phyloP scores from a whole-genome alignment of 2,113 vertebrate species.

The Bungarus multicinctus region DNA sequence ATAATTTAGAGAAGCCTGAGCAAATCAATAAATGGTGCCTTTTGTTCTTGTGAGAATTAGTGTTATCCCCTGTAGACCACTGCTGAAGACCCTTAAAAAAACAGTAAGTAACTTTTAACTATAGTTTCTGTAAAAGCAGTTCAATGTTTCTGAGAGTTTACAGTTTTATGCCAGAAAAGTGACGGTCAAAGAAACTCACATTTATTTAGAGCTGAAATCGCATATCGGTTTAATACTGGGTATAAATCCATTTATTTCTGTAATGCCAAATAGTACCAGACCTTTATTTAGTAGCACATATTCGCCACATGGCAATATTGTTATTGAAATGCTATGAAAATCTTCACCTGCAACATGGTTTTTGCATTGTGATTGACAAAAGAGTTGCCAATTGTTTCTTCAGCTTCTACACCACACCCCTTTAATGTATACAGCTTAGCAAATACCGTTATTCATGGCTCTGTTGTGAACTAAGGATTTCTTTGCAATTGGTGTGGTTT shows the following conservation, averaged over 20 bases:
- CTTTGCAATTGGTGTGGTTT: not conserved
- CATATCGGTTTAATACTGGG: slow-evolving; percentile 28
- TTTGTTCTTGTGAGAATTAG: not conserved
- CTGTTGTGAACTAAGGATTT: not conserved
- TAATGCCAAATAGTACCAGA: not conserved
- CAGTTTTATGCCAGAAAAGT: not conserved
- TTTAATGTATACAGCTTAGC: not conserved
- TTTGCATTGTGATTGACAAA: not conserved
- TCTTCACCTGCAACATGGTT: too few relatives aligned
- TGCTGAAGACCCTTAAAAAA: not conserved
- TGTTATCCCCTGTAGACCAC: not conserved
- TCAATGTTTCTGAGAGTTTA: not conserved
- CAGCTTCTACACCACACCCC: not conserved
- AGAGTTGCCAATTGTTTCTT: not conserved
- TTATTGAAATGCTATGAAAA: not conserved
- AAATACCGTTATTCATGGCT: not conserved
- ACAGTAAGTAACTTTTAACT: not conserved
- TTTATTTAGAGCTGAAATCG: not conserved
- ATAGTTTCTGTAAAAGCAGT: not conserved
- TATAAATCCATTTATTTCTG: slow-evolving; percentile 2
- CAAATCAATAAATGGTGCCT: not conserved
- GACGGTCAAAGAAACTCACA: not conserved
- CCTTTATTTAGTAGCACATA: not conserved
- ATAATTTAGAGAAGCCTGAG: not conserved
- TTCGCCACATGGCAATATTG: not conserved